Conservation (phyloP, 2,113 vertebrate genomes). For the Edolisoma coerulescens region DNA sequence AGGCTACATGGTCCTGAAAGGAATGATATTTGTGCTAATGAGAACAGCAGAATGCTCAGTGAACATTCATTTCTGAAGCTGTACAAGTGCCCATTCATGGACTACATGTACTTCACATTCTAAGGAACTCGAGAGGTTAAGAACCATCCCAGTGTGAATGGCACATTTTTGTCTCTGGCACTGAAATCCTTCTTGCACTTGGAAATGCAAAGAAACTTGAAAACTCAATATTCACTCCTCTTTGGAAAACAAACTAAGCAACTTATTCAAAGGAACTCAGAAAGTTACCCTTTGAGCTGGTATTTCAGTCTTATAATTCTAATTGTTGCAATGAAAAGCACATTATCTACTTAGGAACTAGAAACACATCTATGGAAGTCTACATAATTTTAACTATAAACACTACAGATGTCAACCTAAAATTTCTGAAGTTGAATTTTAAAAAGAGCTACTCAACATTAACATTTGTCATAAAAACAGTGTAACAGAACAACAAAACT, state of each 20-base stretch:
- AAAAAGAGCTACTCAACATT: neutral
- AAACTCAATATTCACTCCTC: conserved; percentile 6
- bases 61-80: neutral
- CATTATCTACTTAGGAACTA: neutral
- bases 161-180: neutral
- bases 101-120: neutral
- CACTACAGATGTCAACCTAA: neutral
- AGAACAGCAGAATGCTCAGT: neutral
- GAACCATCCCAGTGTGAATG: neutral
- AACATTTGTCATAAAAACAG: neutral
- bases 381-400: neutral
- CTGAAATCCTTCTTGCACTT: neutral
- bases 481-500: neutral
- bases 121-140: neutral
- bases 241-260: neutral
- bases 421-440: neutral
- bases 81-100: neutral
- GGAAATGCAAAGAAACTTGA: conserved; percentile 23
- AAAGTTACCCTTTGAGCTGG: neutral
- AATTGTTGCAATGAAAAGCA: neutral
- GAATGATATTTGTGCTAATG: neutral
- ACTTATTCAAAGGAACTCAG: neutral
- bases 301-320: neutral
- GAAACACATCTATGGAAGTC: neutral
- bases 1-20: neutral